phyloP scores from a whole-genome alignment of 1,140 invertebrate species.

The Hormaphis cornu region DNA sequence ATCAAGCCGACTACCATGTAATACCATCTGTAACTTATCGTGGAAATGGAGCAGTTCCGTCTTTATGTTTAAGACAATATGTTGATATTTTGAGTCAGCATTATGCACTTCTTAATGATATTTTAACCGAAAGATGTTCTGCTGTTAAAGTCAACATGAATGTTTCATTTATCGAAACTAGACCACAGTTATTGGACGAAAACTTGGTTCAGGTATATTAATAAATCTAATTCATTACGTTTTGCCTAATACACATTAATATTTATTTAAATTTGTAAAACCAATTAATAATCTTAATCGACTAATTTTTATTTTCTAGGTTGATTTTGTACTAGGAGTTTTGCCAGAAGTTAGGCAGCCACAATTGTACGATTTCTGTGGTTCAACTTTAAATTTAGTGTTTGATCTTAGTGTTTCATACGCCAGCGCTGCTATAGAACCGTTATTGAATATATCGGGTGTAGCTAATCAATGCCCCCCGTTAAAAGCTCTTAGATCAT shows the following conservation, averaged over 20 bases:
- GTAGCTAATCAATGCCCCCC: conserved; percentile 87
- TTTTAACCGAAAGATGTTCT: conserved; percentile 83
- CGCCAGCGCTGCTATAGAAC: conserved; percentile 81
- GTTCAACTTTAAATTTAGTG: conserved; percentile 82
- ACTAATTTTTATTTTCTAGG: background rate
- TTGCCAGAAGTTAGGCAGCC: conserved; percentile 76
- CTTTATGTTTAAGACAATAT: conserved; percentile 75
- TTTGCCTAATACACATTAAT: background rate
- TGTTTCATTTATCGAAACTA: conserved; percentile 75
- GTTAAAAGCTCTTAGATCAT: conserved; percentile 72
- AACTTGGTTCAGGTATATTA: conserved; percentile 61
- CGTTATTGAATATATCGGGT: conserved; percentile 74
- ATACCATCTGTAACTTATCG: conserved; percentile 79
- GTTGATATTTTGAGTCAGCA: conserved; percentile 71
- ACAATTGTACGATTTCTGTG: conserved; percentile 86
- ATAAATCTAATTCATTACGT: background rate
- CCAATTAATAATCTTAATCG: background rate
- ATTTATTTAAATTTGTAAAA: background rate
- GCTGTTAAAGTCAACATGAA: conserved; percentile 92
- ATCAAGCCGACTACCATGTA: conserved; percentile 87
- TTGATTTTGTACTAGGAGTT: conserved; percentile 43
- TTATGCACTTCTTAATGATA: conserved; percentile 66
- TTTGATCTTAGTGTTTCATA: conserved; percentile 89
- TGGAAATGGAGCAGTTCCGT: conserved; percentile 75
- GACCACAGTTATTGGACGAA: conserved; percentile 66